phyloP scores from a whole-genome alignment of 2,797 vertebrate species.

The Bucorvus abyssinicus region DNA sequence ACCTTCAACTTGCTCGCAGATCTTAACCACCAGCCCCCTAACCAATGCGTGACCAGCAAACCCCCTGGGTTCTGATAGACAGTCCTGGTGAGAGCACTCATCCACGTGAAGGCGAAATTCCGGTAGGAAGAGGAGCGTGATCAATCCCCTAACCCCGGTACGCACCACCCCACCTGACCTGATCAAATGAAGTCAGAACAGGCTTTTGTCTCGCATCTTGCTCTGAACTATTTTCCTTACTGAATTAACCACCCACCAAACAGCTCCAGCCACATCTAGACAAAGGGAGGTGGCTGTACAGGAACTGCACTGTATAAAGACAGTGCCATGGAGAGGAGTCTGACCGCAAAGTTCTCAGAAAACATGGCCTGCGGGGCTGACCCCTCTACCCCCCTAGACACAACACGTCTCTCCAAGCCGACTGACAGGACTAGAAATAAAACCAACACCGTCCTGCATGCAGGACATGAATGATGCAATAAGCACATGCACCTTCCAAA shows the following conservation, averaged over 20 bases:
- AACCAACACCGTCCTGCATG: not conserved
- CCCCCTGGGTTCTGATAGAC: not conserved
- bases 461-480: accelerated
- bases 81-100: not conserved
- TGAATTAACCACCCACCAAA: not conserved
- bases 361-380: not conserved
- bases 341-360: not conserved
- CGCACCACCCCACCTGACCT: not conserved
- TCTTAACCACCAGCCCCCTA: not conserved
- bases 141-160: not conserved
- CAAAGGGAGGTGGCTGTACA: not conserved
- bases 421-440: not conserved
- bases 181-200: not conserved
- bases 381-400: not conserved
- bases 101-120: accelerated
- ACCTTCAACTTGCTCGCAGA: not conserved
- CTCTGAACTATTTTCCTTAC: not conserved
- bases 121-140: not conserved
- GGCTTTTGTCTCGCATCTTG: not conserved
- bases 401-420: not conserved
- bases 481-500: not conserved
- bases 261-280: not conserved
- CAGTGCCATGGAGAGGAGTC: accelerated
- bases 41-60: not conserved
- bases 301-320: not conserved